These are phyloP conservation scores for Prinia subflava DNA, from an alignment of 2,113 vertebrate genomes.

Conservation along the genomic window DNA sequence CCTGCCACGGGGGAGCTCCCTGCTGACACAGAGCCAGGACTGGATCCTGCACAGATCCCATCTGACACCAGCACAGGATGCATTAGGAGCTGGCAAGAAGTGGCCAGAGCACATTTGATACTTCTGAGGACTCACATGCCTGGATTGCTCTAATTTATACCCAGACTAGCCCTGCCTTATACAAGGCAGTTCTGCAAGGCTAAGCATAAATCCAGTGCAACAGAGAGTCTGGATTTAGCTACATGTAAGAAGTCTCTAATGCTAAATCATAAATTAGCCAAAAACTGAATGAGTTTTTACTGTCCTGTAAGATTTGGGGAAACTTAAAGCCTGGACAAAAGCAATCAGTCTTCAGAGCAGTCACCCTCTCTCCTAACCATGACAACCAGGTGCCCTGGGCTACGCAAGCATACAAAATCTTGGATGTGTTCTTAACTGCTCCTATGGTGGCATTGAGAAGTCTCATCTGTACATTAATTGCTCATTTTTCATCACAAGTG, in stretches of 20 bases:
- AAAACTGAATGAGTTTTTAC: not conserved
- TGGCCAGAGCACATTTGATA: not conserved
- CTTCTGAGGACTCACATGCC: not conserved
- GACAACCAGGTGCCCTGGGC: not conserved
- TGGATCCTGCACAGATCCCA: conserved; percentile 8
- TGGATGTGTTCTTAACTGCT: not conserved
- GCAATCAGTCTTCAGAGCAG: not conserved
- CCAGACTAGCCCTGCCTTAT: not conserved
- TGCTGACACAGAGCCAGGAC: not conserved
- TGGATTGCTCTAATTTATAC: conserved; percentile 31
- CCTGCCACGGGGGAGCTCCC: not conserved
- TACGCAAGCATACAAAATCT: not conserved
- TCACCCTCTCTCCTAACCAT: not conserved
- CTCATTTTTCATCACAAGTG: conserved; percentile 14
- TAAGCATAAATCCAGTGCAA: conserved; percentile 23
- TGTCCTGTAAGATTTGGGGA: not conserved
- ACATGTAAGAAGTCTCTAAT: not conserved
- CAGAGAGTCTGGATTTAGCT: not conserved
- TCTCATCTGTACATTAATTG: conserved; percentile 28
- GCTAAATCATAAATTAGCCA: not conserved
- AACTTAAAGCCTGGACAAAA: not conserved
- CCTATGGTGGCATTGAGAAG: not conserved
- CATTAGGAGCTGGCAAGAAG: conserved; percentile 32
- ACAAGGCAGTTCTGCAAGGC: not conserved
- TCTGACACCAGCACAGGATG: conserved; percentile 16